phyloP scores from a whole-genome alignment of 2,113 vertebrate genomes.

The Lepus europaeus region DNA sequence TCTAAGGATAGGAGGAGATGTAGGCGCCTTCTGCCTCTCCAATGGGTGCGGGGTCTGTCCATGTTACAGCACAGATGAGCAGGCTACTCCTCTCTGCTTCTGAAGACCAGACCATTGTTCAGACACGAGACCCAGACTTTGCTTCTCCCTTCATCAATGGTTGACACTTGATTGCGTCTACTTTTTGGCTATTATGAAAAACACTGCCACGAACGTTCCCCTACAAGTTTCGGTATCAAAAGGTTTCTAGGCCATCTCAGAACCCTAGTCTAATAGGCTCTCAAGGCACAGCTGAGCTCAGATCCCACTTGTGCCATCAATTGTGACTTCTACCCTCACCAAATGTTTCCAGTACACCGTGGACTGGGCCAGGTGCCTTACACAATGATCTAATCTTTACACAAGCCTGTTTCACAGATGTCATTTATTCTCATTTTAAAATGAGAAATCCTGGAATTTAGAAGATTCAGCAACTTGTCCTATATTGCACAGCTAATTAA shows the following conservation, averaged over 20 bases:
- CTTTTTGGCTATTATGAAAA: not conserved
- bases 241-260: not conserved
- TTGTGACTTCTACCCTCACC: not conserved
- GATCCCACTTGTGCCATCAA: not conserved
- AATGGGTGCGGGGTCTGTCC: not conserved
- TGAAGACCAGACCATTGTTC: too few relatives aligned
- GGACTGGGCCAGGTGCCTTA: not conserved
- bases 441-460: not conserved
- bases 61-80: not conserved
- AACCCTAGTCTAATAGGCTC: not conserved
- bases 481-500: not conserved
- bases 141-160: not conserved
- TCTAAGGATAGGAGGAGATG: not conserved
- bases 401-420: not conserved
- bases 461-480: not conserved
- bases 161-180: not conserved
- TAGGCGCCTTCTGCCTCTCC: not conserved
- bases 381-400: not conserved
- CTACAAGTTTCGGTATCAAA: not conserved
- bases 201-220: not conserved
- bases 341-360: not conserved
- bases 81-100: not conserved
- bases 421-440: slow-evolving; percentile 31
- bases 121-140: not conserved
- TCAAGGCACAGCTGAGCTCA: not conserved